These are phyloP conservation scores for Oscheius sp. DNA, from an alignment of 2,888 invertebrate species.

Conservation along the genomic window DNA sequence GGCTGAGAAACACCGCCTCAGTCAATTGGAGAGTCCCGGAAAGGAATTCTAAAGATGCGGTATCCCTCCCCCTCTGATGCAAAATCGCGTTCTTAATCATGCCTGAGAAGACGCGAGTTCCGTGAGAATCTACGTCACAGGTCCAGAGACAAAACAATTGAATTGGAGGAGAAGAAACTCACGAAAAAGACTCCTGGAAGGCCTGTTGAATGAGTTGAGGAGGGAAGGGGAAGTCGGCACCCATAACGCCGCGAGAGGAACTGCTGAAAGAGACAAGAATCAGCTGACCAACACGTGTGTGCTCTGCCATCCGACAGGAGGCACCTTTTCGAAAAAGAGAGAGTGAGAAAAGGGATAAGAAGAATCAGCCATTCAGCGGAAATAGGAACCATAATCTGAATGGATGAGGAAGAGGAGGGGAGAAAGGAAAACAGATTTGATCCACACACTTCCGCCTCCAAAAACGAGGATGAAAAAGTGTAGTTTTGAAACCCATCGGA, in stretches of 20 bases:
- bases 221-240: constrained; percentile 14
- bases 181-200: constrained; percentile 18
- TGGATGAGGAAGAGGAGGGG: not conserved
- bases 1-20: no score
- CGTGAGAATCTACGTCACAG: constrained; percentile 1
- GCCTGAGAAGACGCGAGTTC: not conserved
- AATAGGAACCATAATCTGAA: not conserved
- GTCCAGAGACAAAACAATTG: not conserved
- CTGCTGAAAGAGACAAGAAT: constrained; percentile 15
- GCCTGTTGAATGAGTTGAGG: constrained; percentile 8
- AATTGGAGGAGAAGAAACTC: not conserved
- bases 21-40: no score
- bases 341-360: not conserved
- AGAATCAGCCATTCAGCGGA: not conserved
- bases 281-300: constrained; percentile 9
- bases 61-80: not conserved
- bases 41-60: no score
- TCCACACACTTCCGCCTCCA: not conserved
- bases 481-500: not conserved
- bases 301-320: not conserved
- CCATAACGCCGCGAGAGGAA: constrained; percentile 8
- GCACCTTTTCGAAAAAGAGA: constrained; percentile 12
- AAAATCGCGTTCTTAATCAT: constrained; percentile 12
- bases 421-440: not conserved
- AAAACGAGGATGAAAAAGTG: not conserved